These are phyloP conservation scores for Cerceris ruficornis DNA, from an alignment of 2,888 invertebrate genomes.

Conservation along the genomic window DNA sequence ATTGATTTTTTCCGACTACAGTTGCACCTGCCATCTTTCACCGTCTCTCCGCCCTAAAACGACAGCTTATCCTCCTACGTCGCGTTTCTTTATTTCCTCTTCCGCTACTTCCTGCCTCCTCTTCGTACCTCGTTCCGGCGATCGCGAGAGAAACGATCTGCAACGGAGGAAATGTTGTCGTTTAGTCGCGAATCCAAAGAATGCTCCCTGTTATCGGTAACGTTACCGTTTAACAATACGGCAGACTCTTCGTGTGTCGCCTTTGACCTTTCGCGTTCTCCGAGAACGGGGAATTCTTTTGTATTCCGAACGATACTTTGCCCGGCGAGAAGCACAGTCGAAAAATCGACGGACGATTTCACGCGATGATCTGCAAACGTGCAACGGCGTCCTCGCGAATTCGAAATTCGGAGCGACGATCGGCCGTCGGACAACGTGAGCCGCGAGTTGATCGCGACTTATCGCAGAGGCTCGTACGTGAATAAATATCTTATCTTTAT, in stretches of 20 bases:
- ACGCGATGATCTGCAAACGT: too few relatives aligned
- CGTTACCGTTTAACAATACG: slow-evolving; percentile 11
- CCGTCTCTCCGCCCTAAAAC: slow-evolving; percentile 28
- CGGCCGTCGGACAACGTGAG: too few relatives aligned
- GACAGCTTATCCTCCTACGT: slow-evolving; percentile 21
- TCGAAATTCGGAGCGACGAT: too few relatives aligned
- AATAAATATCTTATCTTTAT: slow-evolving; percentile 81
- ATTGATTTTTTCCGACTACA: slow-evolving; percentile 74
- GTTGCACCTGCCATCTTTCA: slow-evolving; percentile 75
- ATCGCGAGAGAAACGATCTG: too few relatives aligned
- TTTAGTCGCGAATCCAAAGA: background rate
- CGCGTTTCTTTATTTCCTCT: background rate
- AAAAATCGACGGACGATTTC: too few relatives aligned
- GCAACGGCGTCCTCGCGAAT: too few relatives aligned
- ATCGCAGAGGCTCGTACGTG: slow-evolving; percentile 51
- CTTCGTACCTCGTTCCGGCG: too few relatives aligned
- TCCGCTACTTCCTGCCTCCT: background rate
- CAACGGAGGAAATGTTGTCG: too few relatives aligned
- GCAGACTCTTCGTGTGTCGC: background rate
- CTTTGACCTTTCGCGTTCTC: too few relatives aligned
- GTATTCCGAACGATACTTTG: too few relatives aligned
- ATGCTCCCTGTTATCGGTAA: slow-evolving; percentile 18
- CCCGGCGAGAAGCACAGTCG: too few relatives aligned
- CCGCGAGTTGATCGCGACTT: background rate
- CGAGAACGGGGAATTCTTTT: too few relatives aligned